These are phyloP conservation scores for Morpho achilles DNA, from an alignment of 2,888 invertebrate genomes.

Conservation along the genomic window DNA sequence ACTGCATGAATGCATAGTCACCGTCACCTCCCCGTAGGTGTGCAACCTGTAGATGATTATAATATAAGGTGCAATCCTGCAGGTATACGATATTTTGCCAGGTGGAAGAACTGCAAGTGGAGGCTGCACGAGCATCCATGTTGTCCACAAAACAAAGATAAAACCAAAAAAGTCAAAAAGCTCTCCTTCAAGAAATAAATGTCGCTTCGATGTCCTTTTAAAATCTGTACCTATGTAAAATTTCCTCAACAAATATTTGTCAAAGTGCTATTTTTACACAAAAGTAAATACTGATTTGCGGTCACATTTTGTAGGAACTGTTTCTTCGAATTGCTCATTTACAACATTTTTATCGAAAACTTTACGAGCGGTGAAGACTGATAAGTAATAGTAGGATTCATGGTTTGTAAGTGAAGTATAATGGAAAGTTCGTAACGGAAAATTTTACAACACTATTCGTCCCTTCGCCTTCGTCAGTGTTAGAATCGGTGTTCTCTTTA, in stretches of 20 bases:
- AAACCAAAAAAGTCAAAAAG: conserved; percentile 70
- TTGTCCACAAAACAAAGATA: conserved; percentile 82
- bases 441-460: conserved; percentile 47
- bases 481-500: conserved; percentile 67
- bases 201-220: conserved; percentile 64
- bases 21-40: conserved; percentile 53
- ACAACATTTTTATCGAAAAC: conserved; percentile 62
- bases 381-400: conserved; percentile 68
- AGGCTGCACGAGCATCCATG: conserved; percentile 84
- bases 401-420: conserved; percentile 62
- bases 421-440: conserved; percentile 55
- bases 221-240: conserved; percentile 65
- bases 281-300: conserved; percentile 54
- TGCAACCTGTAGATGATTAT: conserved; percentile 75
- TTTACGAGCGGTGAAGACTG: conserved; percentile 77
- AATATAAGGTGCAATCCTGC: conserved; percentile 79
- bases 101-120: conserved; percentile 90
- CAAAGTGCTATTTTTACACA: conserved; percentile 76
- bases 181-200: conserved; percentile 74
- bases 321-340: conserved; percentile 67
- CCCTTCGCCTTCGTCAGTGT: conserved; percentile 68
- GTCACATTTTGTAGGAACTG: conserved; percentile 49
- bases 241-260: conserved; percentile 58
- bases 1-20: conserved; percentile 53
- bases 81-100: conserved; percentile 91